These are phyloP conservation scores for Amphiprion percula DNA, from an alignment of 2,113 vertebrate species.

Conservation along the genomic window DNA sequence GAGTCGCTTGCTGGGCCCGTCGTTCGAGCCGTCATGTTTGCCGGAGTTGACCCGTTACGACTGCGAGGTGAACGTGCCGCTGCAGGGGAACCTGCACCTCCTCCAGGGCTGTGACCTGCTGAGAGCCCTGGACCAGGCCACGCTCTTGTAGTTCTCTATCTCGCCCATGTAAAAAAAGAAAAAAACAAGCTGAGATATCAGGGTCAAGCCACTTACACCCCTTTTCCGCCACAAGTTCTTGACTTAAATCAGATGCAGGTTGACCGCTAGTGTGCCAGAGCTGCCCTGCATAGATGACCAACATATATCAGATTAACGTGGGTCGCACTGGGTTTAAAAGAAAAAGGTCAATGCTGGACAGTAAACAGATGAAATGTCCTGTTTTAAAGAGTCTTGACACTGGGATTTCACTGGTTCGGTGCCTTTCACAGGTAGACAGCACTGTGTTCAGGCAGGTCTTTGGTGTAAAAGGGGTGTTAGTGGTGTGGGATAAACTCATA, in stretches of 20 bases:
- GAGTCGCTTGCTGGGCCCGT: conserved; percentile 90
- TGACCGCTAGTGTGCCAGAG: conserved; percentile 4
- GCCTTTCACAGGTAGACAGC: neutral
- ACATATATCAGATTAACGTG: neutral
- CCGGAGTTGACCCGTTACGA: conserved; percentile 97
- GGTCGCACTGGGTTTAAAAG: neutral
- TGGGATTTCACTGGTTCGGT: neutral
- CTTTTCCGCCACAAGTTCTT: neutral
- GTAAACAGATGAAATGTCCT: neutral
- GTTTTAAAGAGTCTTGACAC: conserved; percentile 12
- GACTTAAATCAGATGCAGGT: conserved; percentile 5
- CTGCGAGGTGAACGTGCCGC: conserved; percentile 97
- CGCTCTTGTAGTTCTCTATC: neutral
- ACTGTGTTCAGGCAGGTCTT: conserved; percentile 4
- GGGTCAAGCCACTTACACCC: conserved; percentile 23
- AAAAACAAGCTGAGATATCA: conserved; percentile 29
- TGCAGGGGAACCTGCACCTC: conserved; percentile 91
- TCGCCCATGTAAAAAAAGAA: neutral
- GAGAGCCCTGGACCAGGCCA: conserved; percentile 93
- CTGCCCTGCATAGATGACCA: neutral
- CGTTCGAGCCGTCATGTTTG: conserved; percentile 89
- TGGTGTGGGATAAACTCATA: conserved; percentile 14
- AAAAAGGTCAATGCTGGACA: conserved; percentile 14
- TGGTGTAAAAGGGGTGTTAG: conserved; percentile 15
- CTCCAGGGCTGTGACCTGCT: conserved; percentile 97